A percentile compares a stretch with the other conserved stretches of the same genome.
phyloP scores from a whole-genome alignment of 1,140 invertebrate species.

The Drosophila sturtevanti region DNA sequence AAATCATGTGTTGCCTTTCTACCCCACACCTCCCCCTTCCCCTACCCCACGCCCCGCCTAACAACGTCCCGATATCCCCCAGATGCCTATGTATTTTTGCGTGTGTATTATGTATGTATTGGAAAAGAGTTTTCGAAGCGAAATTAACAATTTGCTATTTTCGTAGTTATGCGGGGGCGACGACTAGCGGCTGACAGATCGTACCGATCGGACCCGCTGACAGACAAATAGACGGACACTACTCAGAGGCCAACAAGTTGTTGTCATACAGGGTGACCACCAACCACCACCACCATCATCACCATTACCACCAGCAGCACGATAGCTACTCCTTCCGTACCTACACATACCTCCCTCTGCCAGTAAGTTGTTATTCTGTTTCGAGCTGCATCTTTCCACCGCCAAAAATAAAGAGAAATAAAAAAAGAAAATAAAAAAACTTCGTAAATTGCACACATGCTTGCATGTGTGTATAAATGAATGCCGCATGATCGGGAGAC shows the following conservation, averaged over 20 bases:
- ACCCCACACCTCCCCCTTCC: slow-evolving; percentile 6
- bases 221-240: slow-evolving; percentile 30
- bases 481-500: slow-evolving; percentile 4
- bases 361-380: neutral
- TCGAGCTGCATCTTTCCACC: neutral
- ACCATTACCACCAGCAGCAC: neutral
- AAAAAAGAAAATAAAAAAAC: neutral
- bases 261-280: slow-evolving; percentile 45
- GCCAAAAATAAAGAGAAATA: no score
- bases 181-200: slow-evolving; percentile 24
- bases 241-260: slow-evolving; percentile 51
- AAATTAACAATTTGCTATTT: slow-evolving; percentile 81
- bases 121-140: slow-evolving; percentile 76
- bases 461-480: neutral
- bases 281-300: neutral
- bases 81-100: neutral
- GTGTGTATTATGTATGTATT: slow-evolving; percentile 52
- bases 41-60: no score
- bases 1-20: slow-evolving; percentile 60
- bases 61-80: neutral
- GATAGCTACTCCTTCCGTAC: neutral
- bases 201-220: slow-evolving; percentile 51
- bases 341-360: neutral
- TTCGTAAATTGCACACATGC: slow-evolving; percentile 9
- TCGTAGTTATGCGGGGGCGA: slow-evolving; percentile 66